Evolutionary conservation across 2,888 invertebrate genomes (phyloP).

Genomic region (Clanis bilineata): DNA sequence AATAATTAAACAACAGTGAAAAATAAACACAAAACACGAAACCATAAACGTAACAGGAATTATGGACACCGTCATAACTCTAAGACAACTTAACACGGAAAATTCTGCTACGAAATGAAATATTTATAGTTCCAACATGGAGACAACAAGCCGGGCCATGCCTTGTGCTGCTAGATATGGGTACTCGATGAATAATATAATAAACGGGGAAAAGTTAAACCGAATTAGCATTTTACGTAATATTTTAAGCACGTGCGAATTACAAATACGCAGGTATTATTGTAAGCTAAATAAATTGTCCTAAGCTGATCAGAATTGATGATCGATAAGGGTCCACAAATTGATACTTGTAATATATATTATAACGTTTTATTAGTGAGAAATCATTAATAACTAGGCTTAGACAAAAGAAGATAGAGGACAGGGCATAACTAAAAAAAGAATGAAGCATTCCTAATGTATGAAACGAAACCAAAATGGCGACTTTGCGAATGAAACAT

Average conservation of each 20-base stretch:
- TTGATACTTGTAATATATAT: not conserved
- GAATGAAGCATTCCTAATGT: too few relatives aligned
- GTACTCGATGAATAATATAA: constrained; percentile 1
- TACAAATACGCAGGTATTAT: not conserved
- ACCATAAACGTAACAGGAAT: constrained; percentile 2
- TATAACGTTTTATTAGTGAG: not conserved
- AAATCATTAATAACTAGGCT: too few relatives aligned
- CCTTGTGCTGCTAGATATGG: not conserved
- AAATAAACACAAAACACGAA: not conserved
- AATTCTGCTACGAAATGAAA: constrained; percentile 8
- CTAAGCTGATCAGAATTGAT: not conserved
- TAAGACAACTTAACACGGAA: constrained; percentile 4
- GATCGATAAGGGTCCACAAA: not conserved
- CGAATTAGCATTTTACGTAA: constrained; percentile 12
- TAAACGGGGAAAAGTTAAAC: constrained; percentile 5
- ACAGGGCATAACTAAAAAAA: too few relatives aligned
- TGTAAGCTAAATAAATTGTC: not conserved
- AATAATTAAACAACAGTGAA: too few relatives aligned
- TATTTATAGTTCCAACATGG: constrained; percentile 4
- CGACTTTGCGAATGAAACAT: too few relatives aligned
- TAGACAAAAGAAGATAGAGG: too few relatives aligned
- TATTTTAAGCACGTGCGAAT: constrained; percentile 4
- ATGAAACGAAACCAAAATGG: too few relatives aligned
- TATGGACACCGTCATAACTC: constrained; percentile 8
- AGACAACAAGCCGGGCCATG: constrained; percentile 1